These are phyloP conservation scores for Chrysolina oricalcia DNA, from an alignment of 2,888 invertebrate species.

Conservation along the genomic window DNA sequence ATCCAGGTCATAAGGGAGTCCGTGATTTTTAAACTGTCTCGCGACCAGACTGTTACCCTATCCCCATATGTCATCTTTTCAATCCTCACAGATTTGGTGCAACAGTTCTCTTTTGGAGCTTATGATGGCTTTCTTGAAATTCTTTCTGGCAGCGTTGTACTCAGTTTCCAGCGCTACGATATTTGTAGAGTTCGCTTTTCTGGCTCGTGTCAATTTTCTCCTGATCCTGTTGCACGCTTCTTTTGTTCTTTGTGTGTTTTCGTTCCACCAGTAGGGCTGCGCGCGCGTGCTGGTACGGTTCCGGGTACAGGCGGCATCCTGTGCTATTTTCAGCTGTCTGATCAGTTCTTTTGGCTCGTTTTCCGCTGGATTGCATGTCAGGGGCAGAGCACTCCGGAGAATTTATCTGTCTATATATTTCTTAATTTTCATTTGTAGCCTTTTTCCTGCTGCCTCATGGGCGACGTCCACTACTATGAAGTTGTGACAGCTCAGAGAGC, in stretches of 20 bases:
- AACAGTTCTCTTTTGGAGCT: neutral
- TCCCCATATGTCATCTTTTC: neutral
- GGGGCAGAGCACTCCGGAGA: too few species aligned
- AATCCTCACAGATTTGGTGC: neutral
- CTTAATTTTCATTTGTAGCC: too few species aligned
- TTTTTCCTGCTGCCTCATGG: too few species aligned
- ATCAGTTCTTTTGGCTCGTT: too few species aligned
- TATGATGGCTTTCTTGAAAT: neutral
- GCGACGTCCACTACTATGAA: too few species aligned
- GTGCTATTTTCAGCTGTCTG: too few species aligned
- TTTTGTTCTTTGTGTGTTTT: neutral
- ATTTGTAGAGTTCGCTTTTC: neutral
- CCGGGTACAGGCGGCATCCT: too few species aligned
- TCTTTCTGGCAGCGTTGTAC: neutral
- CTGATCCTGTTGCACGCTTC: neutral
- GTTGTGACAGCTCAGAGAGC: too few species aligned
- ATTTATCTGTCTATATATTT: too few species aligned
- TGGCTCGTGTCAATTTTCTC: neutral
- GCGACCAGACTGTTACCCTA: neutral
- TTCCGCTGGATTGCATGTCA: too few species aligned
- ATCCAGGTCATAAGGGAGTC: neutral
- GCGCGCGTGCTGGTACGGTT: neutral
- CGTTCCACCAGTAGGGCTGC: conserved; percentile 1
- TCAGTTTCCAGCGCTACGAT: neutral
- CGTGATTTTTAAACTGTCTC: neutral